Evolutionary conservation across 2,888 invertebrate genomes (phyloP).

Genomic region (Xestia sexstrigata): DNA sequence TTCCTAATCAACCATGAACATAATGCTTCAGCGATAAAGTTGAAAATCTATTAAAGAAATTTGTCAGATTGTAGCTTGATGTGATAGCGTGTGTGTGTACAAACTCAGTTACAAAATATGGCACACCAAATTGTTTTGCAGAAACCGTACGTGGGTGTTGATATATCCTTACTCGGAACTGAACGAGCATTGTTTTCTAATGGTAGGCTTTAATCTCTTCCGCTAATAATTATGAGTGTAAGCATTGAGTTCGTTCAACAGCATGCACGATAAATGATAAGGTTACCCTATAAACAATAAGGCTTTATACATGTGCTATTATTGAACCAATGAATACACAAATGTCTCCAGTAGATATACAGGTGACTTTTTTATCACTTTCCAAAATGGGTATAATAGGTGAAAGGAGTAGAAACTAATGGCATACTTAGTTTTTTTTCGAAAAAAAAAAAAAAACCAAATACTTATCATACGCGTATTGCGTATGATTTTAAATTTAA

Average conservation of each 20-base stretch:
- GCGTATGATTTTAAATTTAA: too few species aligned
- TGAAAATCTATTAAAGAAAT: too few species aligned
- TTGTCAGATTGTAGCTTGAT: too few species aligned
- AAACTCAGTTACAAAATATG: not conserved
- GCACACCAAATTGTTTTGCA: conserved; percentile 32
- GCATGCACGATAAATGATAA: not conserved
- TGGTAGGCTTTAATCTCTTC: conserved; percentile 43
- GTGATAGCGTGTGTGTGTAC: too few species aligned
- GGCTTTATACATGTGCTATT: not conserved
- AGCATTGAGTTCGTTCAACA: conserved; percentile 29
- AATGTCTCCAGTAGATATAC: not conserved
- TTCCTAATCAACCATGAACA: too few species aligned
- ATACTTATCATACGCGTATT: too few species aligned
- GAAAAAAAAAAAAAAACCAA: too few species aligned
- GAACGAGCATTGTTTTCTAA: conserved; percentile 44
- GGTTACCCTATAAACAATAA: not conserved
- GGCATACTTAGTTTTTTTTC: too few species aligned
- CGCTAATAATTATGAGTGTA: conserved; percentile 20
- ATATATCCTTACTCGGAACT: conserved; percentile 34
- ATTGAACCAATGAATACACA: not conserved
- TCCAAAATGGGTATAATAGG: too few species aligned
- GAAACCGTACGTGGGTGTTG: conserved; percentile 32
- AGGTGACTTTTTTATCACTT: too few species aligned
- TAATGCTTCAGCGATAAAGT: too few species aligned
- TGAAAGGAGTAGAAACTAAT: too few species aligned